These are phyloP conservation scores for Synanceia verrucosa DNA, from an alignment of 2,797 vertebrate genomes.

Conservation along the genomic window DNA sequence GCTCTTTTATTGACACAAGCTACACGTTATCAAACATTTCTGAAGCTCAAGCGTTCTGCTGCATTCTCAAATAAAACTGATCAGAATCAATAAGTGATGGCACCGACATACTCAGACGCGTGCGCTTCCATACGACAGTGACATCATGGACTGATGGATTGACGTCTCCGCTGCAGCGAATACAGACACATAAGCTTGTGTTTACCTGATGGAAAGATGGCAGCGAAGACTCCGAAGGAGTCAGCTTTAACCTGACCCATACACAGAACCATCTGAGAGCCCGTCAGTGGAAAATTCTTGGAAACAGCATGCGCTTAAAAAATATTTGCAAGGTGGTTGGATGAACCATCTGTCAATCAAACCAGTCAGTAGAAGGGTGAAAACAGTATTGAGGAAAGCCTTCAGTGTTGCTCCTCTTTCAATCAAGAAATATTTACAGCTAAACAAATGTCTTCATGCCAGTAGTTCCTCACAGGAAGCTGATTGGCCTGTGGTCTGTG, in stretches of 20 bases:
- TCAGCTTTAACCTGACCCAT: background rate
- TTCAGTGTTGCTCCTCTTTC: background rate
- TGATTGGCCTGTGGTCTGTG: background rate
- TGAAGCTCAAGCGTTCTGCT: background rate
- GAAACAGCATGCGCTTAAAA: background rate
- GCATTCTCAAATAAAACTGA: background rate
- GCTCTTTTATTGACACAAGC: background rate
- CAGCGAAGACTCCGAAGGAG: background rate
- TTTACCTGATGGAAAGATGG: background rate
- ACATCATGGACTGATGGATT: background rate
- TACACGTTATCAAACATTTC: background rate
- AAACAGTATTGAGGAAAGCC: background rate
- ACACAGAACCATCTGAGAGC: background rate
- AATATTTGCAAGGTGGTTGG: background rate
- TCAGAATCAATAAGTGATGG: background rate
- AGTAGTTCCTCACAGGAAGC: background rate
- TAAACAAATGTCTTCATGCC: too few species aligned
- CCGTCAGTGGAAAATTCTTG: background rate
- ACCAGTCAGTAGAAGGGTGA: background rate
- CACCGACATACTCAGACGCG: background rate
- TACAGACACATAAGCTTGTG: background rate
- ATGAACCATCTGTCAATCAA: background rate
- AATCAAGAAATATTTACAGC: background rate
- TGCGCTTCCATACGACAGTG: rapidly evolving
- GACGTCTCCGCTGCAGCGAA: background rate